Evolutionary conservation across 2,113 vertebrate genomes (phyloP), one percentile per base, ranked within the genome.

Genomic region (Gambusia affinis): DNA sequence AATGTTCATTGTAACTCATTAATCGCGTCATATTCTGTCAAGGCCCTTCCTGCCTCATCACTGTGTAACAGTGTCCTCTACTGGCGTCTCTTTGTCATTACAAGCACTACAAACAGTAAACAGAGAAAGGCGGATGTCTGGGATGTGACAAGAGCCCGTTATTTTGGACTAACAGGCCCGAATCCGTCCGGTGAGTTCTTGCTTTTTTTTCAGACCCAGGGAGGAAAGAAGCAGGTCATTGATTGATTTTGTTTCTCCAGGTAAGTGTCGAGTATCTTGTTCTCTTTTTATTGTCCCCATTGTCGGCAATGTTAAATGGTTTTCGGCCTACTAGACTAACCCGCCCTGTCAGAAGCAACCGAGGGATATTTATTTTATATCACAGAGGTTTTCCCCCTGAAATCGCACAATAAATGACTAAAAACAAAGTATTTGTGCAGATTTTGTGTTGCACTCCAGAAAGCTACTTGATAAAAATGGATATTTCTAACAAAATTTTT

Each of bases 191-290:
- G 51, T 57, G 69, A 31, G 67, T n/a, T 27, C 66, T 22, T 30
- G 35, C 1, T n/a, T 1, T 67, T 66, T 70, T 51, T 66, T 12
- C 33, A 68, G 60, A 85, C 27, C 54, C 44, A 70, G 8, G 24
- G 15, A 31, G 62, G 31, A 62, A 67, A 57, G 72, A 22, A 39
- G 37, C 37, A 72, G 39, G 12, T 39, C 17, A 63, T 12, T 42
- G 4, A 4, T 14, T 22, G 35, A 60, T 37, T n/a, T 64, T 8
- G 30, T 66, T 39, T 22, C 54, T 14, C 37, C 22, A 44, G 68
- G 90, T 88, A 79, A 42, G 87, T 77, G 73, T 39, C 29, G 15
- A 51, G 5, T 33, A 39, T 51, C 61, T 11, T 54, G 19, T 54
- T 8, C 37, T 66, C 61, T 68, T 22, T 24, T 63, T 30, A 51